Percentiles rank a stretch among this genome's conserved stretches.
Evolutionary conservation across 92 coral and sea anemone genomes (phyloP).

Genomic region (Blastomussa wellsi): DNA sequence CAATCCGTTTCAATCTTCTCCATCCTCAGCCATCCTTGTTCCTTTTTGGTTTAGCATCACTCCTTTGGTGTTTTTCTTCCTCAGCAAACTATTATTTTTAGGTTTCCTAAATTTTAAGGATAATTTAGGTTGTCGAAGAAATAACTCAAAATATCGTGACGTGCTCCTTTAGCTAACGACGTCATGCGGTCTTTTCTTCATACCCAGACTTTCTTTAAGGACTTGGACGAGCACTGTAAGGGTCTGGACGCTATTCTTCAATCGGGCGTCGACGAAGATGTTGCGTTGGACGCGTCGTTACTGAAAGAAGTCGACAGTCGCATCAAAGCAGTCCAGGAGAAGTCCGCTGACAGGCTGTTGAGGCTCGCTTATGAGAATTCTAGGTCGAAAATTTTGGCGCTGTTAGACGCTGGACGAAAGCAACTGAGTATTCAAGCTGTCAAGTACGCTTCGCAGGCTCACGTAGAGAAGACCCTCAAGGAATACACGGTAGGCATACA

Average conservation of each 20-base stretch:
- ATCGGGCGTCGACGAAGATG: constrained; percentile 71
- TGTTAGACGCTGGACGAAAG: constrained; percentile 69
- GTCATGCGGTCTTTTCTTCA: background rate
- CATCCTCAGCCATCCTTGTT: too few species aligned
- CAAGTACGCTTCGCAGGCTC: constrained; percentile 80
- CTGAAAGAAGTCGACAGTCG: constrained; percentile 78
- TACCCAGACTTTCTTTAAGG: constrained; percentile 82
- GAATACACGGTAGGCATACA: constrained; percentile 74
- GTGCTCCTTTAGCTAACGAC: background rate
- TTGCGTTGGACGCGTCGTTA: constrained; percentile 75
- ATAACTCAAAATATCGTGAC: too few species aligned
- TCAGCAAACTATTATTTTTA: too few species aligned
- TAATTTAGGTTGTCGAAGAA: too few species aligned
- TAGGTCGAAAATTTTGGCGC: constrained; percentile 57
- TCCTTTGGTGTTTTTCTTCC: too few species aligned
- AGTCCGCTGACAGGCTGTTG: constrained; percentile 64
- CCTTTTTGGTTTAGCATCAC: too few species aligned
- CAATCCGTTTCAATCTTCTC: too few species aligned
- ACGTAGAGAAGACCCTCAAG: constrained; percentile 74
- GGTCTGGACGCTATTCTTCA: constrained; percentile 62
- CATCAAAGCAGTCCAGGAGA: constrained; percentile 66
- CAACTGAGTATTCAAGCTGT: constrained; percentile 68
- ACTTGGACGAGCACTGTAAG: constrained; percentile 63
- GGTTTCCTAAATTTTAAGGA: too few species aligned
- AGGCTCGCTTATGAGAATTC: constrained; percentile 69